phyloP scores from a whole-genome alignment of 2,797 vertebrate genomes.

The Morus bassanus region DNA sequence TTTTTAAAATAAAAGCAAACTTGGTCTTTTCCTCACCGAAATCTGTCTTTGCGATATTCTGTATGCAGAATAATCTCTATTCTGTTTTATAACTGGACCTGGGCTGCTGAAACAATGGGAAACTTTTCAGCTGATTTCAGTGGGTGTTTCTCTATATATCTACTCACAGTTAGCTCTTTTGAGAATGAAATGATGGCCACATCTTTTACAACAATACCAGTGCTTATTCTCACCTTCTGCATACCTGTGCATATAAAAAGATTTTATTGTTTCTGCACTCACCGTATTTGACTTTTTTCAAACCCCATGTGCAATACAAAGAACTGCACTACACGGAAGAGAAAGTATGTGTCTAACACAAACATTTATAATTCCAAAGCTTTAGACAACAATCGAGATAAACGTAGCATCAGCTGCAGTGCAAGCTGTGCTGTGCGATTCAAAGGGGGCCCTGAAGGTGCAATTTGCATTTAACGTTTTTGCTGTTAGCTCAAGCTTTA shows the following conservation, averaged over 20 bases:
- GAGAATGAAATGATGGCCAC: background rate
- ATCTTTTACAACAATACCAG: background rate
- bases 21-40: background rate
- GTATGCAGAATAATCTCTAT: background rate
- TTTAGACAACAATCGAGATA: background rate
- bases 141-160: background rate
- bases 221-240: background rate
- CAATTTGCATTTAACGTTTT: background rate
- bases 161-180: background rate
- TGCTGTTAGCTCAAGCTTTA: background rate
- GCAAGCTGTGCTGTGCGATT: background rate
- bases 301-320: background rate
- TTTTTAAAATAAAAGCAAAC: background rate
- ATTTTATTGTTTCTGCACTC: background rate
- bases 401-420: background rate
- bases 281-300: background rate
- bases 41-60: background rate
- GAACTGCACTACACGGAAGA: background rate
- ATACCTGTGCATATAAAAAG: background rate
- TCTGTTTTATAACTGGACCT: background rate
- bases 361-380: constrained; percentile 25
- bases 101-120: background rate
- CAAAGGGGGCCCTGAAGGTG: background rate
- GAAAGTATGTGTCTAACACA: background rate
- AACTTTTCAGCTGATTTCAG: background rate